Evolutionary conservation across 2,797 vertebrate genomes (phyloP).

Genomic region (Gymnodraco acuticeps): DNA sequence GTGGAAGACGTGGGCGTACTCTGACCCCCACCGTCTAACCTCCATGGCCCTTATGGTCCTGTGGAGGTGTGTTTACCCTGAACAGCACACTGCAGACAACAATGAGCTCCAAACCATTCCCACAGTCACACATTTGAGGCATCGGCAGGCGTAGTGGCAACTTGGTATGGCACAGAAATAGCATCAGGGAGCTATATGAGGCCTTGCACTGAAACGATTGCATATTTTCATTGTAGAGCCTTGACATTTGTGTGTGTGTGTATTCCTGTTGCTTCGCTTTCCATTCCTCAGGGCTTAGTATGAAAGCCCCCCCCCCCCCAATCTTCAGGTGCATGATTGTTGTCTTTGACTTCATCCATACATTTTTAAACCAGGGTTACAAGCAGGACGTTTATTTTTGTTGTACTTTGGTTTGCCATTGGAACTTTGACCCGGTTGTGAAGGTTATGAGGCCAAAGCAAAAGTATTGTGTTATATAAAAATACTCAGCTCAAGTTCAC

Average conservation of each 20-base stretch:
- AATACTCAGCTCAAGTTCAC: neutral
- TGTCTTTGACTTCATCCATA: slow-evolving; percentile 47
- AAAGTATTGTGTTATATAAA: neutral
- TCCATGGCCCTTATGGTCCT: slow-evolving; percentile 7
- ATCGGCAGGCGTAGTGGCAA: slow-evolving; percentile 13
- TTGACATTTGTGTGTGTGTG: slow-evolving; percentile 51
- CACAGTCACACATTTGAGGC: slow-evolving; percentile 8
- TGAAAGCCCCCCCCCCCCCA: slow-evolving; percentile 6
- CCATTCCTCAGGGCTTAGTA: slow-evolving; percentile 29
- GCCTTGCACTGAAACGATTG: slow-evolving; percentile 31
- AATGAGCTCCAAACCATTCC: slow-evolving; percentile 21
- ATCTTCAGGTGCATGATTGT: slow-evolving; percentile 23
- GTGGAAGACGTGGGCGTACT: slow-evolving; percentile 39
- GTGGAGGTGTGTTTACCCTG: slow-evolving; percentile 53
- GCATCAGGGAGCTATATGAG: slow-evolving; percentile 23
- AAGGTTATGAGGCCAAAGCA: neutral
- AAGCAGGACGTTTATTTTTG: slow-evolving; percentile 23
- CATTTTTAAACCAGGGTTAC: slow-evolving; percentile 21
- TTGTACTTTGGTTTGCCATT: slow-evolving; percentile 2
- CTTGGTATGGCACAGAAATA: slow-evolving; percentile 14
- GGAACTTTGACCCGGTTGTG: neutral
- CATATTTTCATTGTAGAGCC: slow-evolving; percentile 37
- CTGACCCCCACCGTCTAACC: slow-evolving; percentile 38
- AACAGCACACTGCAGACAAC: slow-evolving; percentile 41
- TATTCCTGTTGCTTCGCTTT: slow-evolving; percentile 29